Evolutionary conservation across 2,888 invertebrate genomes (phyloP).

Genomic region (Beris morrisii): DNA sequence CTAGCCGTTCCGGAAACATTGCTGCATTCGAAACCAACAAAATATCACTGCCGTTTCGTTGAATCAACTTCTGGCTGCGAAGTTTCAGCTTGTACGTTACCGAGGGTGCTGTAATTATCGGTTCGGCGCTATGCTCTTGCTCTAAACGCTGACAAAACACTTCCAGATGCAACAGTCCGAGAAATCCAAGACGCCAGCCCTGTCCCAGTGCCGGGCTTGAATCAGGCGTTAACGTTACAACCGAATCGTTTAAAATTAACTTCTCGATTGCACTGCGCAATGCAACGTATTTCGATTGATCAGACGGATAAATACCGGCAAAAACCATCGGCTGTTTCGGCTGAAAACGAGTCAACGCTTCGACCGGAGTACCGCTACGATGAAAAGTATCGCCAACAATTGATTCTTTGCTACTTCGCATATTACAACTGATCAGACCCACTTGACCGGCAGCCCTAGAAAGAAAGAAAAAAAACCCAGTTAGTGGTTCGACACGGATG

Average conservation of each 20-base stretch:
- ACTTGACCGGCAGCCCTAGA: conserved; percentile 80
- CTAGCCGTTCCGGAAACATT: conserved; percentile 66
- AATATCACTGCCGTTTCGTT: conserved; percentile 62
- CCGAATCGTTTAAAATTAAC: conserved; percentile 90
- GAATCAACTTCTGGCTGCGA: conserved; percentile 70
- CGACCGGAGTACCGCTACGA: conserved; percentile 58
- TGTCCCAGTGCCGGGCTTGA: conserved; percentile 85
- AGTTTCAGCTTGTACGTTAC: conserved; percentile 80
- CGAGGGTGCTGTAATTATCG: conserved; percentile 81
- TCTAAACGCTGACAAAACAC: conserved; percentile 84
- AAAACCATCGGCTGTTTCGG: conserved; percentile 79
- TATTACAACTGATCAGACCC: conserved; percentile 82
- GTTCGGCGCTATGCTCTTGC: conserved; percentile 80
- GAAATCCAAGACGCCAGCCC: conserved; percentile 86
- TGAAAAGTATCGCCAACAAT: conserved; percentile 77
- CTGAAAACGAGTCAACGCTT: conserved; percentile 64
- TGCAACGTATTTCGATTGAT: conserved; percentile 78
- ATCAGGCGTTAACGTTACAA: conserved; percentile 79
- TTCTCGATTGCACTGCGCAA: conserved; percentile 85
- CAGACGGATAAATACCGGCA: conserved; percentile 84
- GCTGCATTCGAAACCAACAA: conserved; percentile 74
- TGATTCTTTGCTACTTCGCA: conserved; percentile 73
- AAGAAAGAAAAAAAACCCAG: no score
- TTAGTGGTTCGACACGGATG: no score
- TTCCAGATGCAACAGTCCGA: conserved; percentile 84